A percentile compares a stretch with the other conserved stretches of the same genome.
phyloP scores from a whole-genome alignment of 2,113 vertebrate genomes.

The Oryzias celebensis region DNA sequence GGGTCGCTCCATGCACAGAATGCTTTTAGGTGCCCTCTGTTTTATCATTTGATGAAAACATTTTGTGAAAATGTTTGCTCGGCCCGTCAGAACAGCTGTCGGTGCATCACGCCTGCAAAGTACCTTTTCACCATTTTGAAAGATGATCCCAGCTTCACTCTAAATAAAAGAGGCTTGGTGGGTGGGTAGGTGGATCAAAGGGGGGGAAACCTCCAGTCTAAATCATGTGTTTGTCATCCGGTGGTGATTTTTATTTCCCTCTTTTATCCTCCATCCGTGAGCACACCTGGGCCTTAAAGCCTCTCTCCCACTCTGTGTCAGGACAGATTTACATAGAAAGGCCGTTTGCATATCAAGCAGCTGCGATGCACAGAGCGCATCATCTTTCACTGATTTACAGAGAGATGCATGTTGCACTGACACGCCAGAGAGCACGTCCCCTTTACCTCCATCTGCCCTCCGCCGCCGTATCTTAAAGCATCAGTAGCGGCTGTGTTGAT shows the following conservation, averaged over 20 bases:
- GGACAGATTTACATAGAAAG: slow-evolving; percentile 67
- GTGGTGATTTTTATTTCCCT: slow-evolving; percentile 9
- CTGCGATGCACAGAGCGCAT: slow-evolving; percentile 57
- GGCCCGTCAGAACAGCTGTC: slow-evolving; percentile 47
- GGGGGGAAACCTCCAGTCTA: slow-evolving; percentile 17
- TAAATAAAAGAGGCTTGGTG: background rate
- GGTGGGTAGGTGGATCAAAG: slow-evolving; percentile 3
- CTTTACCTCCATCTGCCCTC: slow-evolving; percentile 77
- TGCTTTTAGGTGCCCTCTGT: slow-evolving; percentile 7
- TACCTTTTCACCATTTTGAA: slow-evolving; percentile 26
- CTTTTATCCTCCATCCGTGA: slow-evolving; percentile 3
- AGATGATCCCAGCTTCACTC: slow-evolving; percentile 40
- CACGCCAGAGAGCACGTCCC: slow-evolving; percentile 64
- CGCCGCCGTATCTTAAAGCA: slow-evolving; percentile 69
- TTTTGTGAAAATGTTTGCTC: slow-evolving; percentile 51
- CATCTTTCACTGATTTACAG: slow-evolving; percentile 72
- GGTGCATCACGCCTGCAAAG: slow-evolving; percentile 32
- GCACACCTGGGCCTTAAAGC: slow-evolving; percentile 47
- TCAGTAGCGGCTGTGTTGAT: slow-evolving; percentile 49
- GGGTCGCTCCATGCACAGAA: slow-evolving; percentile 47
- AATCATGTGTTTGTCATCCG: slow-evolving; percentile 23
- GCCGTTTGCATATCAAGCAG: slow-evolving; percentile 75
- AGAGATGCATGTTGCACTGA: slow-evolving; percentile 65
- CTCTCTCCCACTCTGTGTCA: slow-evolving; percentile 33
- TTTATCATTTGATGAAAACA: slow-evolving; percentile 33